Evolutionary conservation across 2,797 vertebrate genomes (phyloP), one percentile per base, ranked within the genome.

Genomic region (Chiloscyllium punctatum): DNA sequence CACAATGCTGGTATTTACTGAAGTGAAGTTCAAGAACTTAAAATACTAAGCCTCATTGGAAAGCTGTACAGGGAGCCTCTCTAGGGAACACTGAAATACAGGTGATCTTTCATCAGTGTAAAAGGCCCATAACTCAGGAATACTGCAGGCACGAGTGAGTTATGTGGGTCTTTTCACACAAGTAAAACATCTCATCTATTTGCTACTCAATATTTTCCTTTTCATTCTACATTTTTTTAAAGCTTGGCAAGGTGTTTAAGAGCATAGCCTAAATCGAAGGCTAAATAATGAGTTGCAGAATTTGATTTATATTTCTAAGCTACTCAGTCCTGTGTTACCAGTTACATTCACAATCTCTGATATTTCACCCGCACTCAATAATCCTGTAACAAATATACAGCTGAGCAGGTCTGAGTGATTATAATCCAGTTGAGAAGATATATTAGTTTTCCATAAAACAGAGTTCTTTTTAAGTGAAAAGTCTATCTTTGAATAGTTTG

Each of bases 31-130:
- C 71, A 95, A 72, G 94, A 94, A 95, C 94, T 95, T 74, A 18
- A 77, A 71, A 77, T 95, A 57, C 94, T 74, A 72, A 95, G 94
- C 94, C 72, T 77, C 37, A 72, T 77, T 95, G 94, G 94, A 95
- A 95, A 51, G 16, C 48, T 77, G 42, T n/a, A 53, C 72, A 77
- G 94, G 71, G 33, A 30, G n/a, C 15, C 71, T 95, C 94, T 7
- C 94, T 71, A 33, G 94, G 71, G 94, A 95, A 30, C 94, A 57
- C 15, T 95, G 94, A 95, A 92, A 77, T 95, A 95, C 94, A 95
- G 94, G 94, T 95, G 94, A 95, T 95, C 94, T 95, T 95, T 95
- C 94, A 95, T 95, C 94, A n/a, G 71, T 30, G 71, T 53, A 95
- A 74, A 95, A 95, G 71, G 30, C 42, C 71, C 71, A 95, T 95